Conservation (phyloP, 2,797 vertebrate genomes). For the Heterohyrax brucei region DNA sequence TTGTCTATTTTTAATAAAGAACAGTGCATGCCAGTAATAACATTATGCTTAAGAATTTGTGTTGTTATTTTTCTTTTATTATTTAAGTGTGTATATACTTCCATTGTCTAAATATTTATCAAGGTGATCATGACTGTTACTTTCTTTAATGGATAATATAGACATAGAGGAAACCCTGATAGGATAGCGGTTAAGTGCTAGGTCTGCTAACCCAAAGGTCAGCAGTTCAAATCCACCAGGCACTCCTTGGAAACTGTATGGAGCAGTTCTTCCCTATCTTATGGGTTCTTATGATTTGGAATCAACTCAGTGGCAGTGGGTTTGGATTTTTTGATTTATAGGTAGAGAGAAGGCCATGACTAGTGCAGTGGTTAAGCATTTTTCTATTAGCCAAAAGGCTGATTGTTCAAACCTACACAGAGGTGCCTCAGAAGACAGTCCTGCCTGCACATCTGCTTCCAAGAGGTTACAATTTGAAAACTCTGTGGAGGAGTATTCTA, state of each 20-base stretch:
- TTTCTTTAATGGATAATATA: constrained; percentile 5
- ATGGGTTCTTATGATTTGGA: too few relatives aligned
- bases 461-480: not conserved
- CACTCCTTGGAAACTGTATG: too few relatives aligned
- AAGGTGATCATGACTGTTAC: constrained; percentile 32
- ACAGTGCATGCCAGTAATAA: constrained; percentile 11
- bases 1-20: constrained; percentile 68
- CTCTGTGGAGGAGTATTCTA: not conserved
- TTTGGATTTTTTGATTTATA: too few relatives aligned
- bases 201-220: too few relatives aligned
- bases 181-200: too few relatives aligned
- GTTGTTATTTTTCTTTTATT: constrained; percentile 63
- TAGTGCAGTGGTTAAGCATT: not conserved
- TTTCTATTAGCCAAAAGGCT: not conserved
- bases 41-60: not conserved
- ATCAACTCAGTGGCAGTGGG: too few relatives aligned
- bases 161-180: not conserved
- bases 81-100: constrained; percentile 51
- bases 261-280: too few relatives aligned
- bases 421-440: not conserved
- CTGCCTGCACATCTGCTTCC: not conserved
- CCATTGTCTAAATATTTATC: constrained; percentile 48
- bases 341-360: too few relatives aligned
- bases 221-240: too few relatives aligned
- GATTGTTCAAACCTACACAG: not conserved